Evolutionary conservation across 1,140 invertebrate genomes (phyloP).

Genomic region (Atta cephalotes): DNA sequence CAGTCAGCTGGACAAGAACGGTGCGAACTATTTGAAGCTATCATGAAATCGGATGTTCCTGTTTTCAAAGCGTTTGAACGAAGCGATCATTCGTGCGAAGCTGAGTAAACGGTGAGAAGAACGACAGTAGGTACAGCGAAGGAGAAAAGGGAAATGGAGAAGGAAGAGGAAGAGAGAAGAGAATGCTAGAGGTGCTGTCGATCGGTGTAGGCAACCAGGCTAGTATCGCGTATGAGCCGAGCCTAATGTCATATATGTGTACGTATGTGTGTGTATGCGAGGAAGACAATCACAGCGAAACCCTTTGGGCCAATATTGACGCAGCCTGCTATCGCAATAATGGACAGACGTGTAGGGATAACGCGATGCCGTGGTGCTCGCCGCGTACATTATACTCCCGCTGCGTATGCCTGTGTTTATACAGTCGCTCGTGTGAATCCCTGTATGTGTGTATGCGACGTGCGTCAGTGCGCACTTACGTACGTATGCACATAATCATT

Average conservation of each 20-base stretch:
- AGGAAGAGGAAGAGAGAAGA: neutral
- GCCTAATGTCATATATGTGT: constrained; percentile 21
- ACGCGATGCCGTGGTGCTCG: constrained; percentile 68
- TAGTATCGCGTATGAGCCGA: constrained; percentile 40
- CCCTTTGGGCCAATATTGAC: constrained; percentile 79
- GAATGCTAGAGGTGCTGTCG: constrained; percentile 19
- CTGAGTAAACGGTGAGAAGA: constrained; percentile 55
- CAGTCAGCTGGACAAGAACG: constrained; percentile 35
- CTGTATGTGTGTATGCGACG: neutral
- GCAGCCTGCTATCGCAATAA: constrained; percentile 78
- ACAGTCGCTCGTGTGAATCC: constrained; percentile 65
- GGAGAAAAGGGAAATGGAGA: constrained; percentile 9
- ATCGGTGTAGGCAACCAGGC: constrained; percentile 41
- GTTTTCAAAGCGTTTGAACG: constrained; percentile 54
- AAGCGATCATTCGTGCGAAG: constrained; percentile 48
- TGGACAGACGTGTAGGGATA: constrained; percentile 78
- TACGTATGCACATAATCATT: neutral
- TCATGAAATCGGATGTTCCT: constrained; percentile 61
- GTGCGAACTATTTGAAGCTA: constrained; percentile 55
- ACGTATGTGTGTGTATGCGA: constrained; percentile 12
- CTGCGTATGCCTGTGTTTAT: constrained; percentile 65
- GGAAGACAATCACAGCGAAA: constrained; percentile 78
- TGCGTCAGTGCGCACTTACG: neutral
- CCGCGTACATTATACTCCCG: constrained; percentile 71
- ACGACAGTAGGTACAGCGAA: neutral